Percentiles rank a stretch among this genome's conserved stretches.
Conservation (phyloP, 2,113 vertebrate species). For the Leptobrachium leishanense region DNA sequence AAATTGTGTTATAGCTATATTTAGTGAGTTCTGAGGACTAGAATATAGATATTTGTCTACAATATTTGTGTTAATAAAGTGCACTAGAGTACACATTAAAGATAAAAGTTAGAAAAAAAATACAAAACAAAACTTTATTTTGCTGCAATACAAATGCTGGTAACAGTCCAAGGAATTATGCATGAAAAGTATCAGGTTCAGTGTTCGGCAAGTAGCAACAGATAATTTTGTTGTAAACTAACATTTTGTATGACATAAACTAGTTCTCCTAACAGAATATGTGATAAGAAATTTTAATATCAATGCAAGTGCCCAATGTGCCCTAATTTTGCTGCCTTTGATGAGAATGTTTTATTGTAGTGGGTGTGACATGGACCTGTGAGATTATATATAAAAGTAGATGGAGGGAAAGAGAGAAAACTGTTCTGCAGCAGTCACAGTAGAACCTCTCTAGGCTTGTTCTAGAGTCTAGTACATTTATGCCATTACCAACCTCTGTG, state of each 20-base stretch:
- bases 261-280: constrained; percentile 3
- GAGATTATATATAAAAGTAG: too few relatives aligned
- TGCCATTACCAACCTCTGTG: too few relatives aligned
- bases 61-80: not conserved
- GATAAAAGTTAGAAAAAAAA: too few relatives aligned
- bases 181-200: not conserved
- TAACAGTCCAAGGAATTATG: not conserved
- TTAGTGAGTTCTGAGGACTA: not conserved
- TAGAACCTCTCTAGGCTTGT: too few relatives aligned
- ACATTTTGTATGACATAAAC: not conserved
- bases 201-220: not conserved
- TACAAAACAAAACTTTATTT: not conserved
- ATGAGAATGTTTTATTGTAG: not conserved
- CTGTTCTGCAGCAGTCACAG: too few relatives aligned
- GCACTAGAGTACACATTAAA: constrained; percentile 19
- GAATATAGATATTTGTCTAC: not conserved
- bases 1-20: constrained; percentile 34
- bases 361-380: not conserved
- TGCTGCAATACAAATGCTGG: constrained; percentile 23
- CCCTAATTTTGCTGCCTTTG: constrained; percentile 39
- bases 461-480: too few relatives aligned
- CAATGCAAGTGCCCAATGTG: constrained; percentile 14
- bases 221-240: constrained; percentile 3
- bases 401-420: too few relatives aligned
- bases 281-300: not conserved